Evolutionary conservation across 2,888 invertebrate genomes (phyloP).

Genomic region (Nymphalis c-album): DNA sequence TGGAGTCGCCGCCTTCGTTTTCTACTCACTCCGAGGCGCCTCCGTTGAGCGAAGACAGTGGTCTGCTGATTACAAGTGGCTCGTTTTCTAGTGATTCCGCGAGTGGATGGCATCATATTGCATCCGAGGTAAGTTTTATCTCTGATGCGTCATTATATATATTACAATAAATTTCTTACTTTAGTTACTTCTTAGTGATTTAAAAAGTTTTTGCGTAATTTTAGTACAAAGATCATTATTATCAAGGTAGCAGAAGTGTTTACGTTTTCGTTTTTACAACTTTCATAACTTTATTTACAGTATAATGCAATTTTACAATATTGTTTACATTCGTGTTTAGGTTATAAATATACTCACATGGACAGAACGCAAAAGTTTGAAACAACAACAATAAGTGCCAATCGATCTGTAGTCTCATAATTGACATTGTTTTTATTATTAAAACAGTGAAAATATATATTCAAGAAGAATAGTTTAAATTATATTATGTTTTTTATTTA

Average conservation of each 20-base stretch:
- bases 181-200: slow-evolving; percentile 18
- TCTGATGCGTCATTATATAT: slow-evolving; percentile 27
- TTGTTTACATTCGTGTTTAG: slow-evolving; percentile 27
- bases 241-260: slow-evolving; percentile 16
- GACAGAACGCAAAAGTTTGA: slow-evolving; percentile 18
- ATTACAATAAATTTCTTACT: slow-evolving; percentile 16
- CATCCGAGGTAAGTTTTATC: slow-evolving; percentile 82
- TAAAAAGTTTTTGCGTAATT: slow-evolving; percentile 30
- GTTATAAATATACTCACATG: slow-evolving; percentile 30
- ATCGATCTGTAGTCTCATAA: neutral
- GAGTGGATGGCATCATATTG: slow-evolving; percentile 84
- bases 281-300: slow-evolving; percentile 8
- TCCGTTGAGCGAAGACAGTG: slow-evolving; percentile 88
- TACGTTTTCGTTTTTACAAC: slow-evolving; percentile 12
- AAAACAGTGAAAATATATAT: neutral
- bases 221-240: slow-evolving; percentile 22
- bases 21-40: slow-evolving; percentile 88
- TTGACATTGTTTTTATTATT: neutral
- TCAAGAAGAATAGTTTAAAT: neutral
- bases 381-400: slow-evolving; percentile 23
- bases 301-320: slow-evolving; percentile 8
- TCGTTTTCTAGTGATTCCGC: slow-evolving; percentile 88
- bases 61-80: slow-evolving; percentile 86
- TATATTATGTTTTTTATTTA: neutral
- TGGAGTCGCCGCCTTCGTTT: slow-evolving; percentile 90